Evolutionary conservation across 2,113 vertebrate genomes (phyloP).

Genomic region (Sorex araneus): DNA sequence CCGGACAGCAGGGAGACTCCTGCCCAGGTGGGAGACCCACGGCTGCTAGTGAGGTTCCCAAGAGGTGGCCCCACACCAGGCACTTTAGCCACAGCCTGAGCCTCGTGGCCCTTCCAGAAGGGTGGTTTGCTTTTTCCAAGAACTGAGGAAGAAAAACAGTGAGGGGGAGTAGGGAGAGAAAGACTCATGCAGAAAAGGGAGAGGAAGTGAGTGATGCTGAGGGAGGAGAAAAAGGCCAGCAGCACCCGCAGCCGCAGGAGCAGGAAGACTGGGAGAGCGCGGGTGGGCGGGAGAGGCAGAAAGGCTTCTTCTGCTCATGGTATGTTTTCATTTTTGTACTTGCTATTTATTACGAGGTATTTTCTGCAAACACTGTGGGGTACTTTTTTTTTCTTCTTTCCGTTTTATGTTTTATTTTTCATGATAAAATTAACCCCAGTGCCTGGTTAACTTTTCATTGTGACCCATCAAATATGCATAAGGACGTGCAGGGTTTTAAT

Average conservation of each 20-base stretch:
- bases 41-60: not conserved
- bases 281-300: constrained; percentile 54
- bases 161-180: constrained; percentile 69
- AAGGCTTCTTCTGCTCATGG: constrained; percentile 9
- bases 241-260: not conserved
- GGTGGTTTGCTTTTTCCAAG: constrained; percentile 44
- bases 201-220: constrained; percentile 71
- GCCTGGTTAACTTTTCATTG: constrained; percentile 57
- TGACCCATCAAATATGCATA: constrained; percentile 56
- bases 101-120: constrained; percentile 14
- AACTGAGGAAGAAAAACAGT: constrained; percentile 59
- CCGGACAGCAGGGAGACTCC: constrained; percentile 64
- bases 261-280: not conserved
- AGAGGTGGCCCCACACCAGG: not conserved
- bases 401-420: not conserved
- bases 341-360: not conserved
- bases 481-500: constrained; percentile 8
- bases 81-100: not conserved
- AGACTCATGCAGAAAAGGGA: constrained; percentile 52
- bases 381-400: not conserved
- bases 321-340: not conserved
- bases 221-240: constrained; percentile 63
- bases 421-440: not conserved
- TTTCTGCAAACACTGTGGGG: not conserved
- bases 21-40: not conserved